Conservation (phyloP, 2,888 invertebrate species). For the Andricus quercusramuli region DNA sequence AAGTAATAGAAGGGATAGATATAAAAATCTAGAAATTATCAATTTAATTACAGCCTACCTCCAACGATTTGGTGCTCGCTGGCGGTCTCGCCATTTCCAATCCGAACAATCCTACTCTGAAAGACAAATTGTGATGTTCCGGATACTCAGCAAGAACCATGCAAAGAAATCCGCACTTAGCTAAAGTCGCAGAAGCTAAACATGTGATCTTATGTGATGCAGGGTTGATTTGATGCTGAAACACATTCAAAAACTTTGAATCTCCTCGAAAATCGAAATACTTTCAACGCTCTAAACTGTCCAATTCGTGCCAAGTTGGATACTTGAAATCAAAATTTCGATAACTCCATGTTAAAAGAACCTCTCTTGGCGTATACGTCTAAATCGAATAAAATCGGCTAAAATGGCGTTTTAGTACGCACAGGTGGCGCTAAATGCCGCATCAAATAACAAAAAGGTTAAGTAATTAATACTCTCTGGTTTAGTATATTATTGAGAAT, state of each 20-base stretch:
- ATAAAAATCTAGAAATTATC: not conserved
- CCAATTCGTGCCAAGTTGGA: no score
- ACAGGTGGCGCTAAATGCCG: no score
- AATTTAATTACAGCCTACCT: constrained; percentile 79
- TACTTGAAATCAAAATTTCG: no score
- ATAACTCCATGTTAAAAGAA: no score
- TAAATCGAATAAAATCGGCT: no score
- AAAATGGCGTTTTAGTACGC: no score
- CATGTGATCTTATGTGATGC: constrained; percentile 91
- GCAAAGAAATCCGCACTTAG: constrained; percentile 97
- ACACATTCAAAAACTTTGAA: not conserved
- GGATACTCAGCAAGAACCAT: constrained; percentile 95
- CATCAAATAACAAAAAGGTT: no score
- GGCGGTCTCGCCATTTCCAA: constrained; percentile 97
- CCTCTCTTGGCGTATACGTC: no score
- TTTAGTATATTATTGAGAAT: no score
- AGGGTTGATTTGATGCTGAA: constrained; percentile 86
- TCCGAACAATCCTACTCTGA: constrained; percentile 95
- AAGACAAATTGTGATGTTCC: constrained; percentile 95
- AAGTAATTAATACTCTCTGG: no score
- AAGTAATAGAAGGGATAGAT: no score
- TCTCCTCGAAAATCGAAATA: not conserved
- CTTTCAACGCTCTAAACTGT: not conserved
- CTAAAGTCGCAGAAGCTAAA: constrained; percentile 92
- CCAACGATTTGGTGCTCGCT: constrained; percentile 96